phyloP scores from a whole-genome alignment of 2,797 vertebrate genomes.

The Lepus townsendii region DNA sequence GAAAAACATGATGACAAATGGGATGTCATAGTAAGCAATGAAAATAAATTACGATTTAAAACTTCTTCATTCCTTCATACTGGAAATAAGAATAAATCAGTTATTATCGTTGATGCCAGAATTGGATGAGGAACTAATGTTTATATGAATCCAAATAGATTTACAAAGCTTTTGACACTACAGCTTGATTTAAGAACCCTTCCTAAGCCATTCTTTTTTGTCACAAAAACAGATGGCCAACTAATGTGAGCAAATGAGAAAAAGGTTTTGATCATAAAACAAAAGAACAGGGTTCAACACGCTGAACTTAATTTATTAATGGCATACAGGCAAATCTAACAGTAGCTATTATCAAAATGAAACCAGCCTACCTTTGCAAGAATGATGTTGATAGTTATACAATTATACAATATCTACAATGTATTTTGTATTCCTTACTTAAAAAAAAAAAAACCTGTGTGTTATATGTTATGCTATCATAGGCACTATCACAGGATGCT shows the following conservation, averaged over 20 bases:
- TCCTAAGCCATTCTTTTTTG: not conserved
- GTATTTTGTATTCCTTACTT: slow-evolving; percentile 37
- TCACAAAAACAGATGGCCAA: slow-evolving; percentile 17
- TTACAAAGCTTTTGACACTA: slow-evolving; percentile 45
- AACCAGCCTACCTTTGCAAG: not conserved
- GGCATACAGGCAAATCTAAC: not conserved
- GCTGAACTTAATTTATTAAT: slow-evolving; percentile 28
- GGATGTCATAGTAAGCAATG: not conserved
- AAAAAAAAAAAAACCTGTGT: slow-evolving; percentile 1
- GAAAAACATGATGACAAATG: not conserved
- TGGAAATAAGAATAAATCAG: slow-evolving; percentile 19
- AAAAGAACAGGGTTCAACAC: not conserved
- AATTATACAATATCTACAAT: not conserved
- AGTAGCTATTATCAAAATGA: slow-evolving; percentile 52
- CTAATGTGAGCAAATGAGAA: slow-evolving; percentile 41
- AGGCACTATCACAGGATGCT: not conserved
- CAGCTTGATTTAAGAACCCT: not conserved
- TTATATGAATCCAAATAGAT: not conserved
- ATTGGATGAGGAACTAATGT: not conserved
- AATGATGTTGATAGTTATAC: not conserved
- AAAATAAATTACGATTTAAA: slow-evolving; percentile 35
- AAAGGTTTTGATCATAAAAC: slow-evolving; percentile 24
- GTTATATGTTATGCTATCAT: not conserved
- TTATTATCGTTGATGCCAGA: not conserved
- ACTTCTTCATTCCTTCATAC: not conserved